phyloP scores from a whole-genome alignment of 2,797 vertebrate genomes.

The Staurois parvus region DNA sequence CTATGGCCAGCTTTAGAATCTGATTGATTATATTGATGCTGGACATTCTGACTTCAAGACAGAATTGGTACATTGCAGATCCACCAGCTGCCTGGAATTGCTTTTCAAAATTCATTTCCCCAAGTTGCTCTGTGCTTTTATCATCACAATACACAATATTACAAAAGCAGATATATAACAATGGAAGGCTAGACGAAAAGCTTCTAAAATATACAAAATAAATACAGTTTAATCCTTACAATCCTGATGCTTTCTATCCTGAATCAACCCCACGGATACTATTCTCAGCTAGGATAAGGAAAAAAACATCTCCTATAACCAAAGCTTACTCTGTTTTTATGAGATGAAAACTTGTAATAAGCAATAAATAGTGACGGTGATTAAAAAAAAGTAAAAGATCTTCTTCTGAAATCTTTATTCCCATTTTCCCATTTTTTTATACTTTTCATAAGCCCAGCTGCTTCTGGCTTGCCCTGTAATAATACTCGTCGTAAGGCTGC shows the following conservation, averaged over 20 bases:
- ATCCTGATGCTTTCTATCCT: constrained; percentile 21
- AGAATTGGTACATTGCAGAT: too few relatives aligned
- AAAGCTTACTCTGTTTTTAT: constrained; percentile 42
- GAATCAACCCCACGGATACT: constrained; percentile 11
- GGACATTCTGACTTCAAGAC: too few relatives aligned
- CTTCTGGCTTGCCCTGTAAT: constrained; percentile 69
- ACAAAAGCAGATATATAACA: not conserved
- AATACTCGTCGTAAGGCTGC: constrained; percentile 66
- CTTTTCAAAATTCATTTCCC: not conserved
- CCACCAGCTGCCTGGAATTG: not conserved
- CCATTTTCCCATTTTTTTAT: constrained; percentile 70
- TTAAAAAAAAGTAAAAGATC: constrained; percentile 66
- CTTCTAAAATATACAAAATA: constrained; percentile 44
- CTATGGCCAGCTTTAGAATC: too few relatives aligned
- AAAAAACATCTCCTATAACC: constrained; percentile 28
- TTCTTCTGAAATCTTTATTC: constrained; percentile 70
- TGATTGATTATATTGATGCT: too few relatives aligned
- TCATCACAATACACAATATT: not conserved
- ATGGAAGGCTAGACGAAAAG: not conserved
- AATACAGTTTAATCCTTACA: constrained; percentile 40
- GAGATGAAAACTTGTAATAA: constrained; percentile 57
- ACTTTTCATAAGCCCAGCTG: constrained; percentile 73
- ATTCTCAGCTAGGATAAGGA: constrained; percentile 48
- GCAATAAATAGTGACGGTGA: constrained; percentile 66
- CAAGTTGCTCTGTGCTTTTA: not conserved